These are phyloP conservation scores for Poecilia latipinna DNA, from an alignment of 2,113 vertebrate species.

Conservation along the genomic window DNA sequence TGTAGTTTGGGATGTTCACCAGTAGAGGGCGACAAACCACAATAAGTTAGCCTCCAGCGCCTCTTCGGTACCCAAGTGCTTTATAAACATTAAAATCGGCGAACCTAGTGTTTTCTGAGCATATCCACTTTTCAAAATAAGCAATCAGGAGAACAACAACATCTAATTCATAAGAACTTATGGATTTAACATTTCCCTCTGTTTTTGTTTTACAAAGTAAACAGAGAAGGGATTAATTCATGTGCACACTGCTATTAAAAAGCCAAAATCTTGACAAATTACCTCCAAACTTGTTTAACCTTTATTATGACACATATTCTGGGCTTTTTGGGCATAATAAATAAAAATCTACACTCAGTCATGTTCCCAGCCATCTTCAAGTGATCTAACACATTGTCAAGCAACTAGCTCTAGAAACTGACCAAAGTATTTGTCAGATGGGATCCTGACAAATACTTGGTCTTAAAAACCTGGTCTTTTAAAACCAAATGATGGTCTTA, in stretches of 20 bases:
- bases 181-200: too few relatives aligned
- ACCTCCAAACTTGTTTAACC: not conserved
- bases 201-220: too few relatives aligned
- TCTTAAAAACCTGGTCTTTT: too few relatives aligned
- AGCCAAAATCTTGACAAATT: not conserved
- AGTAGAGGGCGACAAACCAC: constrained; percentile 44
- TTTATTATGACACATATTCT: not conserved
- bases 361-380: too few relatives aligned
- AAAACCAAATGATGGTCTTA: not conserved
- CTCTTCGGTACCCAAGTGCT: not conserved
- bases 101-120: not conserved
- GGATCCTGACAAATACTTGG: not conserved
- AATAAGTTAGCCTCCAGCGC: not conserved
- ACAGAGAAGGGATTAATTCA: too few relatives aligned
- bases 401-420: too few relatives aligned
- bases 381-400: too few relatives aligned
- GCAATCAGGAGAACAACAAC: not conserved
- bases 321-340: not conserved
- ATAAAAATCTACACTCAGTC: not conserved
- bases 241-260: too few relatives aligned
- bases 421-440: too few relatives aligned
- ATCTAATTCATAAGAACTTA: not conserved
- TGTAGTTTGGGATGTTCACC: not conserved
- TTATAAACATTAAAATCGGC: not conserved
- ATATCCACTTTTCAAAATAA: not conserved